Percentiles rank a stretch among this genome's conserved stretches.
Evolutionary conservation across 1,140 invertebrate genomes (phyloP).

Genomic region (Plectrocnemia conspersa): DNA sequence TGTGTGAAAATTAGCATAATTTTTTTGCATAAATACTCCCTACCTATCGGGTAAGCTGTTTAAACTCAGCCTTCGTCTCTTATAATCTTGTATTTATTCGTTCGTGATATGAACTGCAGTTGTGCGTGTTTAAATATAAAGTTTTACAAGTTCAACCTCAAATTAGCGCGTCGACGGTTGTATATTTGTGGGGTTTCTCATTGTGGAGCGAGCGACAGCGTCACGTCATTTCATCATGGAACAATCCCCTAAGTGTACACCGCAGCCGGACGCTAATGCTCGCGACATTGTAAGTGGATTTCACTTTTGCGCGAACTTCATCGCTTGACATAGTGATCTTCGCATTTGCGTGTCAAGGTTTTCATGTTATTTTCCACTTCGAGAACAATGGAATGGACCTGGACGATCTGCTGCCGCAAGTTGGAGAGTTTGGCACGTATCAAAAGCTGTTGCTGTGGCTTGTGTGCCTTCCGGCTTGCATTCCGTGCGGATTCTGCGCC

Average conservation of each 20-base stretch:
- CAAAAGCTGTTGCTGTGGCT: slow-evolving; percentile 82
- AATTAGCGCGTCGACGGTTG: too few species aligned
- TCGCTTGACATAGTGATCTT: slow-evolving; percentile 13
- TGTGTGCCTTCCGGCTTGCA: slow-evolving; percentile 79
- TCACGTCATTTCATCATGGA: slow-evolving; percentile 28
- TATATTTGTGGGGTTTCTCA: slow-evolving; percentile 19
- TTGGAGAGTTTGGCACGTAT: slow-evolving; percentile 83
- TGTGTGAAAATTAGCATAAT: too few species aligned
- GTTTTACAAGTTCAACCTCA: too few species aligned
- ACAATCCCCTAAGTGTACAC: slow-evolving; percentile 21
- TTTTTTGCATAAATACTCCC: too few species aligned
- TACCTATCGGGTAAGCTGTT: too few species aligned
- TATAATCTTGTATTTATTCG: too few species aligned
- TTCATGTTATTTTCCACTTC: neutral
- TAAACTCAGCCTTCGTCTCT: too few species aligned
- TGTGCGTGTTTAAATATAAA: too few species aligned
- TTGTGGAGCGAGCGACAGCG: neutral
- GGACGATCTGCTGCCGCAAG: slow-evolving; percentile 76
- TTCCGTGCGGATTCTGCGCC: slow-evolving; percentile 84
- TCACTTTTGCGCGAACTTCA: slow-evolving; percentile 6
- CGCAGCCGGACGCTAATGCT: slow-evolving; percentile 16
- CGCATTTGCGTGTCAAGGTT: slow-evolving; percentile 32
- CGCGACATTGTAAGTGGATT: slow-evolving; percentile 30
- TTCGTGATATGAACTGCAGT: too few species aligned
- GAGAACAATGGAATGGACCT: slow-evolving; percentile 56